Conservation (phyloP, 1,140 invertebrate genomes). For the Aphaenogaster rudis region DNA sequence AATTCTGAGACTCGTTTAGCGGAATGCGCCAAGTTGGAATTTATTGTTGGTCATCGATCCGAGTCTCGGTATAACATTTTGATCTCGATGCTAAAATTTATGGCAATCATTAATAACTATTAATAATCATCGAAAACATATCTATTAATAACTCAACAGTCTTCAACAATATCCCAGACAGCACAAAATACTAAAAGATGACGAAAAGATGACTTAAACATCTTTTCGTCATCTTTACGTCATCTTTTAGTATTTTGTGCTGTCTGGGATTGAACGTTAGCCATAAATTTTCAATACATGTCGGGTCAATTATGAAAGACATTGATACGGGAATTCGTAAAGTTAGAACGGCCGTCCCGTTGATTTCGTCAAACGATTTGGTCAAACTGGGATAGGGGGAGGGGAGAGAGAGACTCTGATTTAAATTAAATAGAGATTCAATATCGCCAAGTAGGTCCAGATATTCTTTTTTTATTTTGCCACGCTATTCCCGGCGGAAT, state of each 20-base stretch:
- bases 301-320: not conserved
- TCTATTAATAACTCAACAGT: not conserved
- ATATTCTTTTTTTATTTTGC: not conserved
- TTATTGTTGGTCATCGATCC: not conserved
- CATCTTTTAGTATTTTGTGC: no score
- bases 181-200: no score
- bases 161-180: not conserved
- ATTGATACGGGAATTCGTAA: not conserved
- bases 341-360: not conserved
- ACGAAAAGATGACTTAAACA: no score
- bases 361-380: not conserved
- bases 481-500: not conserved
- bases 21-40: not conserved
- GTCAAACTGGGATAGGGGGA: not conserved
- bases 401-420: not conserved
- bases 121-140: not conserved
- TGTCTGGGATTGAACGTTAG: not conserved
- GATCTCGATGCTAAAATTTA: not conserved
- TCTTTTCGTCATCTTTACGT: no score
- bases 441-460: not conserved
- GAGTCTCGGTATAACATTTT: not conserved
- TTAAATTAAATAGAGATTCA: not conserved
- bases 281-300: not conserved
- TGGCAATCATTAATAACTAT: not conserved
- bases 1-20: not conserved